Conservation (phyloP, 2,113 vertebrate genomes). For the Sula dactylatra region DNA sequence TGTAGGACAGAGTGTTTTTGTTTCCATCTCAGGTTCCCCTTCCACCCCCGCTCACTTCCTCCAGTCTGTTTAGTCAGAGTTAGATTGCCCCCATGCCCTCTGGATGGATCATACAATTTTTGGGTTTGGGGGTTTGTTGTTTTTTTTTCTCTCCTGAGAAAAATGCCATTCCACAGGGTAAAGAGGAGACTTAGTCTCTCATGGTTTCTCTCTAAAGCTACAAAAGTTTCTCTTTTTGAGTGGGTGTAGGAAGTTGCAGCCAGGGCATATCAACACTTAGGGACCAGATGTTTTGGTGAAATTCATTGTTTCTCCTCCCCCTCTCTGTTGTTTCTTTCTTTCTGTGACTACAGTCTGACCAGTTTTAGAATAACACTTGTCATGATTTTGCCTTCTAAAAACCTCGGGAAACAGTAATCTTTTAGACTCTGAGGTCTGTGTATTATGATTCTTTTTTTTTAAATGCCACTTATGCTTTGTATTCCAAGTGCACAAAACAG, state of each 20-base stretch:
- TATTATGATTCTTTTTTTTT: not conserved
- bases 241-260: slow-evolving; percentile 63
- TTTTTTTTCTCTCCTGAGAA: slow-evolving; percentile 35
- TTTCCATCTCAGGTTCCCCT: slow-evolving; percentile 31
- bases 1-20: slow-evolving; percentile 4
- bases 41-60: not conserved
- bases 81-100: not conserved
- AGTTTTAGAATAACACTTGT: not conserved
- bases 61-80: not conserved
- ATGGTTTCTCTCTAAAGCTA: slow-evolving; percentile 28
- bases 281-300: slow-evolving; percentile 54
- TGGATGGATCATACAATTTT: not conserved
- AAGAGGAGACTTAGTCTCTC: not conserved
- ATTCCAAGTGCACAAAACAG: not conserved
- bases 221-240: slow-evolving; percentile 30
- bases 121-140: not conserved
- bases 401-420: not conserved
- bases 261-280: slow-evolving; percentile 22
- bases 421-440: not conserved
- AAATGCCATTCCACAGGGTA: not conserved
- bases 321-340: slow-evolving; percentile 24
- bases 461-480: not conserved
- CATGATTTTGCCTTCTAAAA: not conserved
- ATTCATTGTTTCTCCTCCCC: slow-evolving; percentile 30
- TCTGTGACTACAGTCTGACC: not conserved